Evolutionary conservation across 92 coral and sea anemone species (phyloP).

Genomic region (Porites lobata): DNA sequence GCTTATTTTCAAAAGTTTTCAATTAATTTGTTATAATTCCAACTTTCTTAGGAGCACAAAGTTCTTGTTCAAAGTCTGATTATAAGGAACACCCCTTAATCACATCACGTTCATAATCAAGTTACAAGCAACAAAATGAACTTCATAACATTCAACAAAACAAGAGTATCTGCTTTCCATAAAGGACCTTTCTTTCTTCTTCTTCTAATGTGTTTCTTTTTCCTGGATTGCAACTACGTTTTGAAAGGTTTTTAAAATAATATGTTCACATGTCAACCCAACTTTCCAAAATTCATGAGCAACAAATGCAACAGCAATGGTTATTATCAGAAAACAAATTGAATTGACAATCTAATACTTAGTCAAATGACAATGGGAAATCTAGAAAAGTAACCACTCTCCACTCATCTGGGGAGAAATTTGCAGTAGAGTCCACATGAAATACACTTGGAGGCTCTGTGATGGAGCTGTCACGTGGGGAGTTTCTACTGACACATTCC

Average conservation of each 20-base stretch:
- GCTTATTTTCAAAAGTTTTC: too few relatives aligned
- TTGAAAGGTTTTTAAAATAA: not conserved
- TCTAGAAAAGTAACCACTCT: constrained; percentile 54
- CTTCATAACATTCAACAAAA: constrained; percentile 15
- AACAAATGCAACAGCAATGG: constrained; percentile 10
- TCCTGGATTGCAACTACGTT: not conserved
- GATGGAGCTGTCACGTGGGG: constrained; percentile 61
- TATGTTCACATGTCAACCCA: not conserved
- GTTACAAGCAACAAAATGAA: constrained; percentile 19
- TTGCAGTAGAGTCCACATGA: constrained; percentile 46
- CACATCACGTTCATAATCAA: constrained; percentile 14
- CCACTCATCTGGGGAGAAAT: constrained; percentile 66
- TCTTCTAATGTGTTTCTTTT: not conserved
- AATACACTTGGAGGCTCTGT: constrained; percentile 49
- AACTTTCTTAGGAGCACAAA: too few relatives aligned
- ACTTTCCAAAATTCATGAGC: not conserved
- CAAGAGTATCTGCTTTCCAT: constrained; percentile 15
- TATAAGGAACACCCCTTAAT: not conserved
- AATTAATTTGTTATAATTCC: too few relatives aligned
- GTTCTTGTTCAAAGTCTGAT: too few relatives aligned
- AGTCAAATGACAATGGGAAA: constrained; percentile 56
- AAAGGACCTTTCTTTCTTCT: not conserved
- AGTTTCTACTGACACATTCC: constrained; percentile 57
- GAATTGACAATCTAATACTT: not conserved
- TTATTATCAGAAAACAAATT: not conserved